Conservation (phyloP, 2,113 vertebrate genomes). For the Syrrhaptes paradoxus region DNA sequence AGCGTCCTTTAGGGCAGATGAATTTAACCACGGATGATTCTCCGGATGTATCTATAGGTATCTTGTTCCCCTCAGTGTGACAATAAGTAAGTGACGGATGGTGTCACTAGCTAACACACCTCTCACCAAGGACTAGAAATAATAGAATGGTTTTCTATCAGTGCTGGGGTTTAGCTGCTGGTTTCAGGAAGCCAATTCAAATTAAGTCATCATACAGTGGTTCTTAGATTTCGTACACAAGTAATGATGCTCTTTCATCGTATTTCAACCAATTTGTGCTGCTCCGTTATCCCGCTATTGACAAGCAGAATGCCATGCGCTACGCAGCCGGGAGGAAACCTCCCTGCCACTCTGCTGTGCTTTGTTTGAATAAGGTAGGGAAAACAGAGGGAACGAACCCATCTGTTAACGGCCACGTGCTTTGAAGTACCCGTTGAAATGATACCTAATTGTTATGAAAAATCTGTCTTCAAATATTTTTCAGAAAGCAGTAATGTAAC, state of each 20-base stretch:
- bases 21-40: background rate
- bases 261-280: background rate
- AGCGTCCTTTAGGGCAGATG: background rate
- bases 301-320: background rate
- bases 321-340: background rate
- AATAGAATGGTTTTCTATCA: background rate
- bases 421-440: background rate
- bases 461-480: background rate
- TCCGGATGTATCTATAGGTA: background rate
- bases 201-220: background rate
- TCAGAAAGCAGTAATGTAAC: background rate
- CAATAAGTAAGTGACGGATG: background rate
- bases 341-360: background rate
- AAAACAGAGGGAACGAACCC: background rate
- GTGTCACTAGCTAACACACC: background rate
- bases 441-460: background rate
- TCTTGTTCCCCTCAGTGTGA: background rate
- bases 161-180: background rate
- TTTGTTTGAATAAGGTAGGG: background rate
- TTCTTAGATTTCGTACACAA: background rate
- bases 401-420: background rate
- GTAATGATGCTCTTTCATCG: background rate
- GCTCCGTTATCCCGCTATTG: background rate
- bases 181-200: background rate
- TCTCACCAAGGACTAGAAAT: background rate